Percentiles rank a stretch among this genome's conserved stretches.
phyloP scores from a whole-genome alignment of 1,140 invertebrate species.

The Penaeus chinensis region DNA sequence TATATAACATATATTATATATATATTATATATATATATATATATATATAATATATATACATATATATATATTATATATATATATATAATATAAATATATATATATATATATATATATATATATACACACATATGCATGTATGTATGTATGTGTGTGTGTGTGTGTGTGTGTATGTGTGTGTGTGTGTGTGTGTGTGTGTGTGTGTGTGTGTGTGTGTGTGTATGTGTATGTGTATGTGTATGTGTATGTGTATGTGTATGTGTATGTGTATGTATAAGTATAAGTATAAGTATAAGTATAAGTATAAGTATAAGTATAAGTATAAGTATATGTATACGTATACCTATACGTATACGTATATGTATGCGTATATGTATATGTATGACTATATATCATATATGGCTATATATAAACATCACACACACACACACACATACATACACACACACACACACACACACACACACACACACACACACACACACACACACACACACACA shows the following conservation, averaged over 20 bases:
- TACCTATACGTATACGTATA: constrained; percentile 3
- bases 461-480: background rate
- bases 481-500: no score
- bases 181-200: background rate
- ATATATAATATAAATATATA: constrained; percentile 16
- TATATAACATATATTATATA: no score
- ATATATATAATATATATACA: no score
- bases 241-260: background rate
- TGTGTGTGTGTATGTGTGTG: background rate
- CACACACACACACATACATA: constrained; percentile 3
- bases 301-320: background rate
- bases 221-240: background rate
- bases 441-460: no score
- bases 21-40: no score
- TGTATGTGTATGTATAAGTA: background rate
- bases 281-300: background rate
- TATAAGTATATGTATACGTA: constrained; percentile 7
- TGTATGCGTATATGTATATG: constrained; percentile 16
- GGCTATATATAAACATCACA: constrained; percentile 9
- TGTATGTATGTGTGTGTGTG: background rate
- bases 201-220: background rate
- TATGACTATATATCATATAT: constrained; percentile 7
- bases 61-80: constrained; percentile 2
- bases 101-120: constrained; percentile 1
- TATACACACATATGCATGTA: constrained; percentile 14